Percentiles rank a stretch among this genome's conserved stretches.
Conservation (phyloP, 2,797 vertebrate genomes). For the Hozukius guyotensis region DNA sequence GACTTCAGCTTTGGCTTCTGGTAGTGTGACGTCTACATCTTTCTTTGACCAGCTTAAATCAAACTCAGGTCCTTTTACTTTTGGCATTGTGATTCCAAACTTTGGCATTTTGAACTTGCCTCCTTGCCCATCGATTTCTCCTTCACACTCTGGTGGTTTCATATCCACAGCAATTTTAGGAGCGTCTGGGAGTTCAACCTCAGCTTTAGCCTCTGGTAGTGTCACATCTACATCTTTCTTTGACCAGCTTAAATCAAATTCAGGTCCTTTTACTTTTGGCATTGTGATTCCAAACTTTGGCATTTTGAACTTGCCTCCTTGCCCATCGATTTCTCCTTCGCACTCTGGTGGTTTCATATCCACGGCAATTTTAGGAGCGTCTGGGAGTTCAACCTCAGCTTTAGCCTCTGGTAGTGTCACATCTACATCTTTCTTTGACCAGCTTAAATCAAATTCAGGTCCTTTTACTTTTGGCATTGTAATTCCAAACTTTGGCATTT, state of each 20-base stretch:
- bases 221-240: slow-evolving; percentile 30
- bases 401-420: slow-evolving; percentile 36
- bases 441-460: slow-evolving; percentile 34
- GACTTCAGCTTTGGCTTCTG: slow-evolving; percentile 10
- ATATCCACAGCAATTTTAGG: not conserved
- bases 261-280: slow-evolving; percentile 27
- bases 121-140: slow-evolving; percentile 14
- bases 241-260: slow-evolving; percentile 27
- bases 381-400: slow-evolving; percentile 13
- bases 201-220: slow-evolving; percentile 31
- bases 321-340: too few relatives aligned
- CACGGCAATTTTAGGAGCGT: not conserved
- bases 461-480: not conserved
- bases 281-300: accelerated
- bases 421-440: slow-evolving; percentile 31
- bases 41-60: not conserved
- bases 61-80: not conserved
- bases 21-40: not conserved
- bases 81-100: not conserved
- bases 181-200: slow-evolving; percentile 8
- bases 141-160: not conserved
- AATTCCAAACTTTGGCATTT: not conserved
- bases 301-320: slow-evolving; percentile 33
- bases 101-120: slow-evolving; percentile 59
- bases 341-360: too few relatives aligned